Percentiles rank a stretch among this genome's conserved stretches.
phyloP scores from a whole-genome alignment of 2,888 invertebrate species.

The Creontiades dilutus region DNA sequence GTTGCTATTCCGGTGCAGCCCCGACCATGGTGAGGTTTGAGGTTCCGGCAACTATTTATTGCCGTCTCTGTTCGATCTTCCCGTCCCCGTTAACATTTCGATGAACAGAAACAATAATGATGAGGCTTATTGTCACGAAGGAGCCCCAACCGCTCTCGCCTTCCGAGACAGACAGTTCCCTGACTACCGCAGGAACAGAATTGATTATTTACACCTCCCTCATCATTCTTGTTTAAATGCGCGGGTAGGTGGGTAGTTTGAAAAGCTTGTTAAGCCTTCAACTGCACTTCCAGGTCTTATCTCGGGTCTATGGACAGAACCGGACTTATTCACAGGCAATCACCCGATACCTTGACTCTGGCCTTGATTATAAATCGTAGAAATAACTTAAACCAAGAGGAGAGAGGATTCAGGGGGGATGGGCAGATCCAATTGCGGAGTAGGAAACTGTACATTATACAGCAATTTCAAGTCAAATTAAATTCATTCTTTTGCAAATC shows the following conservation, averaged over 20 bases:
- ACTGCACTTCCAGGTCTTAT: neutral
- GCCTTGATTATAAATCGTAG: no score
- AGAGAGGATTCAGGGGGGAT: no score
- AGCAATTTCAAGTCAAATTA: no score
- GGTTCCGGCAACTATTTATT: neutral
- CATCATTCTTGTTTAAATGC: neutral
- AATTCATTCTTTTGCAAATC: no score
- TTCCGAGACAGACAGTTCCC: neutral
- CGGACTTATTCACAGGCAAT: neutral
- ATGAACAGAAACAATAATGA: neutral
- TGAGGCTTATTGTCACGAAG: neutral
- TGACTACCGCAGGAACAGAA: neutral
- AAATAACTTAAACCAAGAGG: no score
- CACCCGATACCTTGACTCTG: neutral
- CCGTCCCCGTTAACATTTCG: neutral
- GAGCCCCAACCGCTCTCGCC: neutral
- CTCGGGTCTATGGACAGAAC: neutral
- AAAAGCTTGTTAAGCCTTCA: slow-evolving; percentile 1
- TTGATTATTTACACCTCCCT: slow-evolving; percentile 1
- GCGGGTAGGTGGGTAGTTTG: neutral
- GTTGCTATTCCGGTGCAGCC: neutral
- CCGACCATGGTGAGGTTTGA: neutral
- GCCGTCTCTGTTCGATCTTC: neutral
- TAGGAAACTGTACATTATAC: no score
- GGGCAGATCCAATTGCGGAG: no score